Base-by-base conservation (phyloP, 1,140 invertebrate genomes). In the Oedothorax gibbosus region DNA sequence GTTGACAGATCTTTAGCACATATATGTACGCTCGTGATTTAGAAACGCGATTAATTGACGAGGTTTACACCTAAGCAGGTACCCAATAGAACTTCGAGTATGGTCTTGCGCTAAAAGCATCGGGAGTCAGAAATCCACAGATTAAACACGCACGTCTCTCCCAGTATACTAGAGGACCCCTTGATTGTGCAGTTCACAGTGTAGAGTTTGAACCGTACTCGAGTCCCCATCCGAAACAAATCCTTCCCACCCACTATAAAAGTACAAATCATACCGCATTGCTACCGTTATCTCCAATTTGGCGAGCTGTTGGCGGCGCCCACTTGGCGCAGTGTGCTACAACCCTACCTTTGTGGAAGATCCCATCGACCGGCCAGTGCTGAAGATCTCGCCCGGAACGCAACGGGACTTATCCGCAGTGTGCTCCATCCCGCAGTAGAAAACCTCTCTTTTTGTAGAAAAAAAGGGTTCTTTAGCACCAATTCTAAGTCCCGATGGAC, bases 311-410 rank as follows among this genome's bases (percentile, higher is more conserved):
- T 35, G 49, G 49, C 62, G 64, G 68, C 60, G 50, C 21, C 72
- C 72, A 50, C 76, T 84, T 71, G 35, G 35, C 35, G 81, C 81
- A 72, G 71, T 75, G 50, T 76, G 81, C 66, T 71, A 75, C 60
- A 84, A 75, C 81, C 81, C 72, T 75, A 75, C 72, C 72, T 84
- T 84, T 84, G 71, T 75, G 54, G 72, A 65, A 57, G 51, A 76
- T 75, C 80, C 35, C 56, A 82, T 82, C 72, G 81, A 84, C 72
- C 81, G 81, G 72, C 71, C 81, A 76, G 72, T 76, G 56, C 57
- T 51, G 57, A 71, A 53, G 76, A 72, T 72, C 57, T 64, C 76
- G 81, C 71, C 81, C 18, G 71, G 81, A 76, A 75, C 72, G 71
- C 57, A 53, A 75, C 71, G 50, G 81, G 72, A 57, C 60, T 68